Conservation (phyloP, 2,797 vertebrate genomes). For the Hippocampus kuda region DNA sequence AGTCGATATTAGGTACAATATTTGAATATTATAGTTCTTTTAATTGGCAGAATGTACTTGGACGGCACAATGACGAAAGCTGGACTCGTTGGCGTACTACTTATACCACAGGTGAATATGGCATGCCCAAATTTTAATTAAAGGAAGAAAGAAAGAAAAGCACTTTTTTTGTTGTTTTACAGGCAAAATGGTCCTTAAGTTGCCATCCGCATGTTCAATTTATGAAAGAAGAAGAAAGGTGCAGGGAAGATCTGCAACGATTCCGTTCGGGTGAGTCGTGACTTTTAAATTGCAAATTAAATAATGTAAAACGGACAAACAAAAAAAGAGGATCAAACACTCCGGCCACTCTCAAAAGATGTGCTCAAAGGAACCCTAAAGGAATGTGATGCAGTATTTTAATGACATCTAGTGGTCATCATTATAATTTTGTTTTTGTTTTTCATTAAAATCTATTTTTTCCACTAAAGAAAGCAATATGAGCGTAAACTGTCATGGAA, state of each 20-base stretch:
- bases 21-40: background rate
- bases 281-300: background rate
- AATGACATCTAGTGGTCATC: slow-evolving; percentile 37
- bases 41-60: background rate
- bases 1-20: background rate
- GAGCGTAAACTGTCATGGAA: slow-evolving; percentile 59
- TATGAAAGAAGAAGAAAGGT: slow-evolving; percentile 66
- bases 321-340: too few species aligned
- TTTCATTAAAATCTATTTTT: background rate
- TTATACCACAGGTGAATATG: slow-evolving; percentile 41
- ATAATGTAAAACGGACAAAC: too few species aligned
- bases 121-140: slow-evolving; percentile 9
- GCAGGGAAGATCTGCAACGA: slow-evolving; percentile 49
- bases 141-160: background rate
- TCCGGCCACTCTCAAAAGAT: background rate
- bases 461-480: slow-evolving; percentile 23
- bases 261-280: slow-evolving; percentile 37
- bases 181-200: slow-evolving; percentile 50
- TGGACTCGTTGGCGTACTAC: slow-evolving; percentile 40
- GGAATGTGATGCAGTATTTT: slow-evolving; percentile 6
- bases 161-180: slow-evolving; percentile 10
- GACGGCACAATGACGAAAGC: slow-evolving; percentile 37
- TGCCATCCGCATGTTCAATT: slow-evolving; percentile 65
- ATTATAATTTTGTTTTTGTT: background rate
- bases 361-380: background rate